These are phyloP conservation scores for Synodontis membranacea DNA, from an alignment of 2,113 vertebrate genomes.

Conservation along the genomic window DNA sequence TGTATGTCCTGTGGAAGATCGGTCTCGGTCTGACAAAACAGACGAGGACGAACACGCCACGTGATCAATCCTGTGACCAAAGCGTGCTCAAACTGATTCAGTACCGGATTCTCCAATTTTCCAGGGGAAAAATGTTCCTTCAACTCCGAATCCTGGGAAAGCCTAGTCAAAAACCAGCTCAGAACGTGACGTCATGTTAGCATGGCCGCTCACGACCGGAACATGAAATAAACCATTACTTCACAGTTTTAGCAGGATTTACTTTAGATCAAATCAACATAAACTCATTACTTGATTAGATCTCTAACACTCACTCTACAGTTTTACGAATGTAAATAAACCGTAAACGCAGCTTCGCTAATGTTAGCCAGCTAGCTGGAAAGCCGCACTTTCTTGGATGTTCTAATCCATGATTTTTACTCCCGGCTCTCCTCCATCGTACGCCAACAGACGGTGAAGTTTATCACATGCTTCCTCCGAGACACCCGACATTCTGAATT, in stretches of 20 bases:
- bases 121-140: background rate
- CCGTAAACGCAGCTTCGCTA: background rate
- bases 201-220: background rate
- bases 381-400: background rate
- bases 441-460: background rate
- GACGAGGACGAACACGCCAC: no score
- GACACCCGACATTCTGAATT: background rate
- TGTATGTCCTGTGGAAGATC: background rate
- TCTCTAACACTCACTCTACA: no score
- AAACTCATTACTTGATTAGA: background rate
- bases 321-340: background rate
- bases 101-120: background rate
- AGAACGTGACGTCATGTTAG: background rate
- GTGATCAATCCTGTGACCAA: background rate
- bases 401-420: background rate
- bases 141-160: accelerated
- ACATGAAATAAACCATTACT: background rate
- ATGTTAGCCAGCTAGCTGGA: background rate
- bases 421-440: background rate
- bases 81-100: background rate
- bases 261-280: background rate
- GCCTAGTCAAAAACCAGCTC: no score
- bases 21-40: background rate
- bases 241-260: background rate
- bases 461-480: background rate